These are phyloP conservation scores for Capitulum mitella DNA, from an alignment of 2,888 invertebrate species.

Conservation along the genomic window DNA sequence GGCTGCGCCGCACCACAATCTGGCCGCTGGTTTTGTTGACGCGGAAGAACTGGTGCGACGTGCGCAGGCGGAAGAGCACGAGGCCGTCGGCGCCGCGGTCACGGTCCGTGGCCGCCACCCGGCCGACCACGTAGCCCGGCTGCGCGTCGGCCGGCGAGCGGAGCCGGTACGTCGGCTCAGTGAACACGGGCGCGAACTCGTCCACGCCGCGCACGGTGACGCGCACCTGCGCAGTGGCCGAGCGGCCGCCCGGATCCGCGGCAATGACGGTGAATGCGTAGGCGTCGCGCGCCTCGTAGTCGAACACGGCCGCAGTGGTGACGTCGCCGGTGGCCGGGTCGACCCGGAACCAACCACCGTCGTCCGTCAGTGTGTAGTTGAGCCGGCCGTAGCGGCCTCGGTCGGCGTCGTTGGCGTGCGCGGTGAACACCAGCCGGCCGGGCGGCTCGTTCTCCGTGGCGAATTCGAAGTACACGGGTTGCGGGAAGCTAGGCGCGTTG, in stretches of 20 bases:
- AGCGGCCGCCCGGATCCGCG: conserved; percentile 71
- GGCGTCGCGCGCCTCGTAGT: conserved; percentile 75
- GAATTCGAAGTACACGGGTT: conserved; percentile 77
- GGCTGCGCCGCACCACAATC: conserved; percentile 70
- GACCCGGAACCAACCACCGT: conserved; percentile 61
- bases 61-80: conserved; percentile 69
- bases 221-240: conserved; percentile 68
- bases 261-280: conserved; percentile 81
- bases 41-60: conserved; percentile 61
- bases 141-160: conserved; percentile 54
- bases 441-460: conserved; percentile 83
- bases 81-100: conserved; percentile 89
- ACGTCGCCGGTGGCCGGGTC: conserved; percentile 70
- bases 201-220: conserved; percentile 86
- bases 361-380: conserved; percentile 72
- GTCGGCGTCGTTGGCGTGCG: conserved; percentile 83
- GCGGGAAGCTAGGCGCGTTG: conserved; percentile 80
- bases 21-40: conserved; percentile 75
- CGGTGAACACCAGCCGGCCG: conserved; percentile 78
- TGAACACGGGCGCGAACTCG: conserved; percentile 90
- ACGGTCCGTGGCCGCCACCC: conserved; percentile 80
- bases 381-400: conserved; percentile 69
- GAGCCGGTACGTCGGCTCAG: conserved; percentile 78
- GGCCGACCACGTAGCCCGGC: conserved; percentile 73
- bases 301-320: conserved; percentile 71